Base-by-base conservation (phyloP, 2,113 vertebrate species). In the Lepisosteus osseus region DNA sequence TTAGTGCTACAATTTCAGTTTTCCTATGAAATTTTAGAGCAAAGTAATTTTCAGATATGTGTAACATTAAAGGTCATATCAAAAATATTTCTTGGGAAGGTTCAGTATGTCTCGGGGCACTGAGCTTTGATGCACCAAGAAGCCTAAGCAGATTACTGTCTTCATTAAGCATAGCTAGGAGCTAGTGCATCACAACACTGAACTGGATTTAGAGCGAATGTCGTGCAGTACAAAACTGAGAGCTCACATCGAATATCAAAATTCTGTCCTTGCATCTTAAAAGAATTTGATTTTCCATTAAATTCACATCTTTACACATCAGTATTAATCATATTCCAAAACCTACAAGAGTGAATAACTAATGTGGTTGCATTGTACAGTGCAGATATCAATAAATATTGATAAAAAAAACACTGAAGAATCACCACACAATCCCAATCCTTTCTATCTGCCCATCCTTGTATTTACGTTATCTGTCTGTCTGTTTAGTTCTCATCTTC, bases 261-360 rank as follows among this genome's bases (percentile, higher is more conserved):
- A 68, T 68, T 11, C 4, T 44, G 13, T 42, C 64, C 40, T 65
- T 65, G 66, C 47, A n/a, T 68, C 45, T 54, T 4, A 68, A 68
- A 54, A 40, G 17, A 68, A 68, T 68, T 68, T 54, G 45, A 68
- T 68, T 68, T 66, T 42, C 42, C n/a, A 54, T 68, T 68, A 68
- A 68, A 54, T 68, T 54, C 17, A 51, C 66, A 68, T 51, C 47
- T 54, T 68, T 68, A 29, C 47, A 67, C 3, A 54, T 54, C 66
- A 68, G 51, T 51, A 54, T 15, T 17, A 44, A 68, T 54, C 45
- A 51, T 51, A 29, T n/a, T 40, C 17, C 40, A 68, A 2, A 12
- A 68, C 45, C 9, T 54, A 15, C 51, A 54, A 8, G 45, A 68
- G 6, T 6, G 14, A 59, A 59, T 13, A 51, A 44, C 41, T 66